phyloP scores from a whole-genome alignment of 2,113 vertebrate genomes.

The Neogobius melanostomus region DNA sequence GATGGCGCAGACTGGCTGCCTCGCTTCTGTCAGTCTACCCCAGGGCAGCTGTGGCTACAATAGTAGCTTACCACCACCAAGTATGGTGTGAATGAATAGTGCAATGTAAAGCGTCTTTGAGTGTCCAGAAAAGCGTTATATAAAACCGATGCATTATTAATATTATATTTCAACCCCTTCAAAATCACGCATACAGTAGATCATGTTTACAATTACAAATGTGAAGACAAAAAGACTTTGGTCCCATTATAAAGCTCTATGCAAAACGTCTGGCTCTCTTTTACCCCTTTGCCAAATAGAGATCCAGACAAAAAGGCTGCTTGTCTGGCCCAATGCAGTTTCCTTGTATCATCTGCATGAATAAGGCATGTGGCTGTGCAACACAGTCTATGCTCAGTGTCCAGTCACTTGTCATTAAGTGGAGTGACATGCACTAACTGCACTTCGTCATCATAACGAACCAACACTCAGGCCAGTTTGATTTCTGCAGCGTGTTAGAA shows the following conservation, averaged over 20 bases:
- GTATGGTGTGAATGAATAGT: too few species aligned
- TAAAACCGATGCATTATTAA: too few species aligned
- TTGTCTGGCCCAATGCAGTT: constrained; percentile 51
- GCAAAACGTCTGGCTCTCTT: background rate
- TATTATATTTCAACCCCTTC: too few species aligned
- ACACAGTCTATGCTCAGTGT: constrained; percentile 54
- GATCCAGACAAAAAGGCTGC: constrained; percentile 17
- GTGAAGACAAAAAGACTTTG: constrained; percentile 14
- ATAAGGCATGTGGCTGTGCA: constrained; percentile 64
- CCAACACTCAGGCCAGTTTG: constrained; percentile 45
- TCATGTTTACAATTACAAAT: constrained; percentile 4
- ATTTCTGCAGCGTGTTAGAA: constrained; percentile 47
- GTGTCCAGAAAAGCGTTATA: too few species aligned
- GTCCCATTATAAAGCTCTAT: constrained; percentile 24
- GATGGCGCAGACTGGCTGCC: too few species aligned
- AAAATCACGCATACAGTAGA: too few species aligned
- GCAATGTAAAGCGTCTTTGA: too few species aligned
- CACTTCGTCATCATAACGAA: constrained; percentile 69
- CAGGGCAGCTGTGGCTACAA: too few species aligned
- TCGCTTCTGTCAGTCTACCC: too few species aligned
- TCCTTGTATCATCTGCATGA: constrained; percentile 61
- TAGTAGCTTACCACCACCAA: too few species aligned
- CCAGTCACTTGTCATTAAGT: constrained; percentile 70
- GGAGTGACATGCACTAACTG: constrained; percentile 62
- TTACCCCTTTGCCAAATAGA: constrained; percentile 23